Percentiles rank a stretch among this genome's conserved stretches.
These are phyloP conservation scores for Conger conger DNA, from an alignment of 2,113 vertebrate species.

Conservation along the genomic window DNA sequence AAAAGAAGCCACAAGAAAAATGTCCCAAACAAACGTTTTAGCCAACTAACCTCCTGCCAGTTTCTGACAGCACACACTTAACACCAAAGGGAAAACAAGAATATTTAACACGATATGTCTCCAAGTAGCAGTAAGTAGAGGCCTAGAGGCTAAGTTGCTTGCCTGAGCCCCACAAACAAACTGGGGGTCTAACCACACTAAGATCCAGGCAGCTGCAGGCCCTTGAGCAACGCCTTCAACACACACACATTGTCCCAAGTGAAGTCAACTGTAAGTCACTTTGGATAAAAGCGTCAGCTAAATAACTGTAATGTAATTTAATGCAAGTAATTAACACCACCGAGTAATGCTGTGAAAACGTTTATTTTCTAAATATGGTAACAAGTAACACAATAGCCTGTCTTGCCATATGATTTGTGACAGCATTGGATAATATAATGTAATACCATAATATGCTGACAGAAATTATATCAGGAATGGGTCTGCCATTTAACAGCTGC, in stretches of 20 bases:
- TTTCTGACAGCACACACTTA: background rate
- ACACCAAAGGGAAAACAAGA: background rate
- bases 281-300: no score
- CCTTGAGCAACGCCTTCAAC: no score
- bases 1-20: slow-evolving; percentile 31
- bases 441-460: no score
- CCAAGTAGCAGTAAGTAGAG: no score
- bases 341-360: background rate
- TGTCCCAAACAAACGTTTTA: background rate
- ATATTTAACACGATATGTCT: background rate
- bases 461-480: background rate
- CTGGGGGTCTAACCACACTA: no score
- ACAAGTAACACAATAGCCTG: background rate
- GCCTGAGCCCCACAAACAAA: no score
- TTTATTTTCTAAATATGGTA: background rate
- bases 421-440: background rate
- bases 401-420: background rate
- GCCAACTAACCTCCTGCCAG: background rate
- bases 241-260: no score
- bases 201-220: no score
- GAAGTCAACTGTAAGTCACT: no score
- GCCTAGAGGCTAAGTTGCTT: no score
- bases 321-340: background rate
- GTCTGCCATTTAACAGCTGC: background rate
- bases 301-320: no score